These are phyloP conservation scores for Xiphophorus maculatus DNA, from an alignment of 2,113 vertebrate species.

Conservation along the genomic window DNA sequence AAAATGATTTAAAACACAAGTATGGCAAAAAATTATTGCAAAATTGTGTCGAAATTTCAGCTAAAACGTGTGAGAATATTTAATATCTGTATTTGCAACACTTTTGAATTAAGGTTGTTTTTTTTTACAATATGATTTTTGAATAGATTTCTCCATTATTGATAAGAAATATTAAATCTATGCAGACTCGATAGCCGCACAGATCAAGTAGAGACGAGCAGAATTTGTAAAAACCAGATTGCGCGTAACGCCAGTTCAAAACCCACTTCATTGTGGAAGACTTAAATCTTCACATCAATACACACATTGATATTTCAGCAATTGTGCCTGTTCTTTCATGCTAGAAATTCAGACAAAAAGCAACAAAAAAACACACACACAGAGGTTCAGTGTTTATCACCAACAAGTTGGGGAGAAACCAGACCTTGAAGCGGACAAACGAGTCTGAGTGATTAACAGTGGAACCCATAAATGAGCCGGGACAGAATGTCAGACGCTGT, in stretches of 20 bases:
- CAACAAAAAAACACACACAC: neutral
- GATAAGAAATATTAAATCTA: neutral
- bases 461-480: neutral
- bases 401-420: neutral
- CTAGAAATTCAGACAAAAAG: conserved; percentile 2
- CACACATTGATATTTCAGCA: neutral
- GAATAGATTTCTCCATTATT: neutral
- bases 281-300: neutral
- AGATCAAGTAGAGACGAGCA: neutral
- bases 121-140: neutral
- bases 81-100: neutral
- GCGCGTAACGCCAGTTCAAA: neutral
- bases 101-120: neutral
- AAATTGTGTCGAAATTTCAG: too few relatives aligned
- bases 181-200: neutral
- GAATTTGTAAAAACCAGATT: neutral
- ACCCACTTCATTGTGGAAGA: neutral
- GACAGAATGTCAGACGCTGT: neutral
- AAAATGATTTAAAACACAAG: too few relatives aligned
- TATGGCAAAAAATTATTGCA: too few relatives aligned
- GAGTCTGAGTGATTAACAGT: conserved; percentile 21
- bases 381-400: neutral
- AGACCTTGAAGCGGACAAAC: conserved; percentile 14
- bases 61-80: too few relatives aligned
- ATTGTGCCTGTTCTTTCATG: neutral